These are phyloP conservation scores for Marasmarcha lunaedactyla DNA, from an alignment of 2,888 invertebrate genomes.

Conservation along the genomic window DNA sequence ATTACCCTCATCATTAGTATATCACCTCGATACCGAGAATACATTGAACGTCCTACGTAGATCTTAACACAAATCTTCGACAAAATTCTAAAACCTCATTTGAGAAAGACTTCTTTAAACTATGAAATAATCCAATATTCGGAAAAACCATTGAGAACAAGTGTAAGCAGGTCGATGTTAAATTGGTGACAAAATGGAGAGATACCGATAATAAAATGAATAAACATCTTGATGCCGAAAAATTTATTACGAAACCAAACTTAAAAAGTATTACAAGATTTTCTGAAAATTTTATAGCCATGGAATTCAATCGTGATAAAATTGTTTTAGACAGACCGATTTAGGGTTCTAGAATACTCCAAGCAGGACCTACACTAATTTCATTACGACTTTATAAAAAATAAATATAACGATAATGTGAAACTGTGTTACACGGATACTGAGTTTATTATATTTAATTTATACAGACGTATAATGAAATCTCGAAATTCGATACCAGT, in stretches of 20 bases:
- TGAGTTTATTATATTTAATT: not conserved
- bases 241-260: slow-evolving; percentile 7
- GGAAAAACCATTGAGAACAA: slow-evolving; percentile 1
- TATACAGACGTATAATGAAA: slow-evolving; percentile 7
- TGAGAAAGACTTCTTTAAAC: slow-evolving; percentile 4
- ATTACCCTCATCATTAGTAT: no score
- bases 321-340: slow-evolving; percentile 9
- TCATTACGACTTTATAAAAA: slow-evolving; percentile 9
- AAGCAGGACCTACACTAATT: slow-evolving; percentile 12
- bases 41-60: no score
- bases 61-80: slow-evolving; percentile 7
- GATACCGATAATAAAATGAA: slow-evolving; percentile 8
- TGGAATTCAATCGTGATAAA: slow-evolving; percentile 1
- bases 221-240: slow-evolving; percentile 4
- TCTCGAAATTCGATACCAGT: not conserved
- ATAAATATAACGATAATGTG: not conserved
- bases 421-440: no score
- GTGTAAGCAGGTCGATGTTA: slow-evolving; percentile 5
- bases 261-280: slow-evolving; percentile 7
- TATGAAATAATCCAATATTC: slow-evolving; percentile 7
- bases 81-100: not conserved
- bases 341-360: slow-evolving; percentile 8
- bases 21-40: no score
- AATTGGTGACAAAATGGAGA: slow-evolving; percentile 6
- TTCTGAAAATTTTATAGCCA: slow-evolving; percentile 9